Conservation (phyloP, 2,888 invertebrate species). For the Drosophila pegasa region DNA sequence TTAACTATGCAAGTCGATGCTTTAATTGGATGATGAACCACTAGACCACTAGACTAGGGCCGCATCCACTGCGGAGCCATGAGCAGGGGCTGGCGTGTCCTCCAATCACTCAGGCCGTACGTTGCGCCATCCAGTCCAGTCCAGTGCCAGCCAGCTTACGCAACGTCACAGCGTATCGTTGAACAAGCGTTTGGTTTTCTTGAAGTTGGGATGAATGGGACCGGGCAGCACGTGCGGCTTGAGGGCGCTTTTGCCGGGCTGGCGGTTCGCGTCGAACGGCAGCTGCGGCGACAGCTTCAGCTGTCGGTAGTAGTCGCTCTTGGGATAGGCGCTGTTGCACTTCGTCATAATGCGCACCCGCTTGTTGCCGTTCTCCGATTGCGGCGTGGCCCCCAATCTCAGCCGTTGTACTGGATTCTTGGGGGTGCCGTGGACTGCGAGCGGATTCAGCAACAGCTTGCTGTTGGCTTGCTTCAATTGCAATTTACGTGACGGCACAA, state of each 20-base stretch:
- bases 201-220: slow-evolving; percentile 89
- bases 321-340: slow-evolving; percentile 89
- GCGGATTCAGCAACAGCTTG: slow-evolving; percentile 63
- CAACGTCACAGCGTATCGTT: slow-evolving; percentile 79
- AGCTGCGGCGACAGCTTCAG: slow-evolving; percentile 90
- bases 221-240: slow-evolving; percentile 89
- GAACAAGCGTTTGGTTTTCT: slow-evolving; percentile 57
- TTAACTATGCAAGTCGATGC: slow-evolving; percentile 45
- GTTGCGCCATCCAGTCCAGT: slow-evolving; percentile 14
- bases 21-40: slow-evolving; percentile 14
- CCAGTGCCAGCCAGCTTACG: slow-evolving; percentile 46
- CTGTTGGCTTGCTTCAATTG: slow-evolving; percentile 79
- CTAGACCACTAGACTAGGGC: slow-evolving; percentile 17
- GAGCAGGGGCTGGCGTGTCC: background rate
- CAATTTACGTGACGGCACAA: slow-evolving; percentile 80
- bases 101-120: slow-evolving; percentile 13
- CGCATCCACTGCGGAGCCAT: slow-evolving; percentile 5
- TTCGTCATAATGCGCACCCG: slow-evolving; percentile 91
- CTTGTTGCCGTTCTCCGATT: slow-evolving; percentile 85
- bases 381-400: slow-evolving; percentile 19
- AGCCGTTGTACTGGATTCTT: slow-evolving; percentile 42
- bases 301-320: slow-evolving; percentile 90
- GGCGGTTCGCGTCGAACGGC: slow-evolving; percentile 90
- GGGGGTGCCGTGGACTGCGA: slow-evolving; percentile 31
- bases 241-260: slow-evolving; percentile 90